Evolutionary conservation across 2,113 vertebrate genomes (phyloP).

Genomic region (Glaucomys volans): DNA sequence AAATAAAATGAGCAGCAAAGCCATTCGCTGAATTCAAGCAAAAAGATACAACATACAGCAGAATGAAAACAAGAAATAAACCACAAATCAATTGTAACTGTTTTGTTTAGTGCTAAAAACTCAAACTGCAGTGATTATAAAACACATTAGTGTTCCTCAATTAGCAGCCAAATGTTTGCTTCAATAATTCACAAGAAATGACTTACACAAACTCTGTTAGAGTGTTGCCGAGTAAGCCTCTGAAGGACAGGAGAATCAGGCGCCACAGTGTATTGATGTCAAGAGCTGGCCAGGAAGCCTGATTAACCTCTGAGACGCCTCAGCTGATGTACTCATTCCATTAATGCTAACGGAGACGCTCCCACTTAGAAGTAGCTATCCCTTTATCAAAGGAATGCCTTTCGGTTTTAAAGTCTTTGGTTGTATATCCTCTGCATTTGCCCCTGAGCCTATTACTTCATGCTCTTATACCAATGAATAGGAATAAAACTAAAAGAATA

Average conservation of each 20-base stretch:
- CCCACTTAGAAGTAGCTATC: slow-evolving; percentile 82
- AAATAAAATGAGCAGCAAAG: slow-evolving; percentile 86
- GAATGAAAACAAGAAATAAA: slow-evolving; percentile 88
- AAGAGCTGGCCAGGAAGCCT: slow-evolving; percentile 95
- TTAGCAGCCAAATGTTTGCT: slow-evolving; percentile 97
- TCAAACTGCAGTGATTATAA: slow-evolving; percentile 99
- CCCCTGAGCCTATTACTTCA: slow-evolving; percentile 82
- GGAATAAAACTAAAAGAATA: slow-evolving; percentile 75
- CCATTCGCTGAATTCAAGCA: slow-evolving; percentile 85
- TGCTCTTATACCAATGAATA: slow-evolving; percentile 71
- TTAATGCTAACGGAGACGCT: slow-evolving; percentile 94
- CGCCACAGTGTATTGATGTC: slow-evolving; percentile 96
- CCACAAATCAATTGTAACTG: slow-evolving; percentile 95
- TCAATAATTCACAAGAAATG: slow-evolving; percentile 99
- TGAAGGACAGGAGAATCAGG: slow-evolving; percentile 94
- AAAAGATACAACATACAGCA: slow-evolving; percentile 68
- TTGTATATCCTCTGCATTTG: slow-evolving; percentile 81
- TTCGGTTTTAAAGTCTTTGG: slow-evolving; percentile 82
- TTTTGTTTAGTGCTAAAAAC: slow-evolving; percentile 99
- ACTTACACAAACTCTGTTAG: slow-evolving; percentile 95
- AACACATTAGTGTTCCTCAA: slow-evolving; percentile 99
- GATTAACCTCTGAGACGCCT: slow-evolving; percentile 97
- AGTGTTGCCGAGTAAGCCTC: slow-evolving; percentile 93
- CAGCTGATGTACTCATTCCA: slow-evolving; percentile 89
- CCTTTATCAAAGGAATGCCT: slow-evolving; percentile 83